phyloP scores from a whole-genome alignment of 1,140 invertebrate genomes.

The Drosophila bocqueti region DNA sequence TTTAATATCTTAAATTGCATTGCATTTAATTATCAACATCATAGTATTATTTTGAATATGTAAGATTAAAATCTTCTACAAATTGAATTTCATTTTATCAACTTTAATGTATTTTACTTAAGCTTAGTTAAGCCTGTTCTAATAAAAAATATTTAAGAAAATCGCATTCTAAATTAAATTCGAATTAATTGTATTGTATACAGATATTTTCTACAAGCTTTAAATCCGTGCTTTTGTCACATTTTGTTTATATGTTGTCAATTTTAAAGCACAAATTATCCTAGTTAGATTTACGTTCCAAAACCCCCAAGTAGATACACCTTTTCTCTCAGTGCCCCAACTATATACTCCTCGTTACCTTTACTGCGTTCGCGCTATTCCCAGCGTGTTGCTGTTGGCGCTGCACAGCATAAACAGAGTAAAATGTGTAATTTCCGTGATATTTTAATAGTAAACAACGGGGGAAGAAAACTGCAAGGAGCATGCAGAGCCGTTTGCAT shows the following conservation, averaged over 20 bases:
- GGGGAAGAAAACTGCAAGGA: slow-evolving; percentile 69
- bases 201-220: too few relatives aligned
- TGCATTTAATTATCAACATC: too few relatives aligned
- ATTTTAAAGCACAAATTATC: background rate
- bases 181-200: too few relatives aligned
- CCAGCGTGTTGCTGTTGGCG: slow-evolving; percentile 27
- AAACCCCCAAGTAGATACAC: background rate
- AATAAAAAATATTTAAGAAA: too few relatives aligned
- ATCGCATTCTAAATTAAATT: too few relatives aligned
- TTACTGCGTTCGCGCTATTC: slow-evolving; percentile 20
- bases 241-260: background rate
- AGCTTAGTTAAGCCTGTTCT: too few relatives aligned
- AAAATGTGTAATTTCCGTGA: slow-evolving; percentile 84
- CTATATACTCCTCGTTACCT: slow-evolving; percentile 12
- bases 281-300: too few relatives aligned
- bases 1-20: too few relatives aligned
- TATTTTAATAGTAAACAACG: slow-evolving; percentile 83
- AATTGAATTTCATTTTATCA: too few relatives aligned
- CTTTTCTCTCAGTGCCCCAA: background rate
- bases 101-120: too few relatives aligned
- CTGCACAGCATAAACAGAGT: slow-evolving; percentile 78
- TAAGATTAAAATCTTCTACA: background rate
- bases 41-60: background rate
- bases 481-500: slow-evolving; percentile 65
- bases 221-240: too few relatives aligned